phyloP scores from a whole-genome alignment of 2,888 invertebrate genomes.

The Ganaspis brasiliensis region DNA sequence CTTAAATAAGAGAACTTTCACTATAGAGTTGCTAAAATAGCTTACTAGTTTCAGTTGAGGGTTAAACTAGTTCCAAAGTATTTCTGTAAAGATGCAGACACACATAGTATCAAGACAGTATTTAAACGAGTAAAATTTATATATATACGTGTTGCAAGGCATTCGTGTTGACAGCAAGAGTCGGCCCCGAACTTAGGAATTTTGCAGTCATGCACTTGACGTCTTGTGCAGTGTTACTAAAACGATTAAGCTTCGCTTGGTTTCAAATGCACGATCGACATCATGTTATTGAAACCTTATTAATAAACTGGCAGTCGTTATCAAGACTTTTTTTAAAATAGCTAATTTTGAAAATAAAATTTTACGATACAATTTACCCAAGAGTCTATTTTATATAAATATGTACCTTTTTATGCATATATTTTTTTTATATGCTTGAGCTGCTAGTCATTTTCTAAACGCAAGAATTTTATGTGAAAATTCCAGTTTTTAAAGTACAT shows the following conservation, averaged over 20 bases:
- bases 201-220: constrained; percentile 18
- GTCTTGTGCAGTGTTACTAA: constrained; percentile 14
- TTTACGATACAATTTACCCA: too few species aligned
- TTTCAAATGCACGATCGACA: too few species aligned
- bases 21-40: constrained; percentile 2
- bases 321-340: too few species aligned
- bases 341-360: too few species aligned
- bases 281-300: too few species aligned
- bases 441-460: too few species aligned
- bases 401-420: too few species aligned
- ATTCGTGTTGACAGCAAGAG: neutral
- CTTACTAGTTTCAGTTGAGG: constrained; percentile 17
- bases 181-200: neutral
- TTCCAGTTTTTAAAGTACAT: too few species aligned
- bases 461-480: too few species aligned
- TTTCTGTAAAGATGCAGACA: constrained; percentile 12
- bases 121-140: neutral
- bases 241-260: neutral
- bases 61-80: constrained; percentile 11
- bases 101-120: neutral
- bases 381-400: too few species aligned
- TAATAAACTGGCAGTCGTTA: too few species aligned
- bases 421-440: too few species aligned
- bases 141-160: neutral
- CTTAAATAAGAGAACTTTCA: constrained; percentile 15